A percentile compares a stretch with the other conserved stretches of the same genome.
phyloP scores from a whole-genome alignment of 2,797 vertebrate species.

The Sebastes itinus region DNA sequence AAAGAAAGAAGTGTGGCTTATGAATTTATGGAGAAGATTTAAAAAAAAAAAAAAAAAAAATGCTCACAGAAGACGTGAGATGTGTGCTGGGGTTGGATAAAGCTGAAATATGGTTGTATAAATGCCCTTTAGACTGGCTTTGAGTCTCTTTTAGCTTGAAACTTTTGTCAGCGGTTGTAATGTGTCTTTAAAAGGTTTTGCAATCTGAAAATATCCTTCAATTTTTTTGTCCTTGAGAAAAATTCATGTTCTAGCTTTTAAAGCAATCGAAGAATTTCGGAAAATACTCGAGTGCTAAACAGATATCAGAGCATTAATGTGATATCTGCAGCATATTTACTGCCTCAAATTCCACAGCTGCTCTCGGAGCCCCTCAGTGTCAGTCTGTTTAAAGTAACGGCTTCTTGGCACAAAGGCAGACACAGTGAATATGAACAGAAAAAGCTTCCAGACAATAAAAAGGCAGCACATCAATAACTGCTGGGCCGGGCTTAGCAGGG shows the following conservation, averaged over 20 bases:
- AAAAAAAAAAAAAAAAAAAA: not conserved
- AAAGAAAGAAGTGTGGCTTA: not conserved
- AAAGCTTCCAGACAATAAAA: constrained; percentile 71
- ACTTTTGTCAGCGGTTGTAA: not conserved
- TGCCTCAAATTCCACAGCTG: constrained; percentile 52
- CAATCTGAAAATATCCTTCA: not conserved
- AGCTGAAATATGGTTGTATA: not conserved
- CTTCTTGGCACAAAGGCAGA: constrained; percentile 64
- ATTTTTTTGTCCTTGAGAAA: not conserved
- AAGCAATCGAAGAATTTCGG: not conserved
- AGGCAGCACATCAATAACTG: constrained; percentile 71
- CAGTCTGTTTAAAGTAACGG: constrained; percentile 50
- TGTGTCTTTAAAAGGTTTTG: not conserved
- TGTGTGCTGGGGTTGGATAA: not conserved
- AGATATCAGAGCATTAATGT: constrained; percentile 31
- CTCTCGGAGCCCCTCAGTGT: constrained; percentile 47
- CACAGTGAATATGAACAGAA: constrained; percentile 67
- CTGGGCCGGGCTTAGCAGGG: constrained; percentile 63
- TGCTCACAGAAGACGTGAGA: not conserved
- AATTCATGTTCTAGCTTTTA: not conserved
- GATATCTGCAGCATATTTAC: constrained; percentile 36
- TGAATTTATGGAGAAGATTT: not conserved
- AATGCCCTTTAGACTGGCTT: not conserved
- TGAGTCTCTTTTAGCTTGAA: not conserved
- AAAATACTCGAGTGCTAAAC: constrained; percentile 3